Percentiles rank a stretch among this genome's conserved stretches.
phyloP scores from a whole-genome alignment of 2,113 vertebrate genomes.

The Proterorhinus semilunaris region DNA sequence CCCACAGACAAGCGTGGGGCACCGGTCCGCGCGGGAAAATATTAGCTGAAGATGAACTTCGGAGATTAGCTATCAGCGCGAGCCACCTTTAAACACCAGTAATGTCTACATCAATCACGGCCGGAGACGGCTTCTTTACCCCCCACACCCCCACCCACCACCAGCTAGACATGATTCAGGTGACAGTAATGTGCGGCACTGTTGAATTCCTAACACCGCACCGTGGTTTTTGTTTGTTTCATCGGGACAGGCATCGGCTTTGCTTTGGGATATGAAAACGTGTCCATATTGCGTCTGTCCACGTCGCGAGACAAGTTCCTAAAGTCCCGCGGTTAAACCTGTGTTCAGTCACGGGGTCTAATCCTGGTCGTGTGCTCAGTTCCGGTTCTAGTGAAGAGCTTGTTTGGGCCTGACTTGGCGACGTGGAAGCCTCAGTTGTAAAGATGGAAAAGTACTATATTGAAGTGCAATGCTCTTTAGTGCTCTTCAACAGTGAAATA shows the following conservation, averaged over 20 bases:
- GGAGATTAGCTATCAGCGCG: slow-evolving; percentile 58
- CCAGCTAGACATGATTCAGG: slow-evolving; percentile 38
- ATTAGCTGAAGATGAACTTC: slow-evolving; percentile 55
- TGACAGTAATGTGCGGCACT: slow-evolving; percentile 46
- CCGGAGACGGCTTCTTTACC: slow-evolving; percentile 1
- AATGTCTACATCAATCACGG: slow-evolving; percentile 53
- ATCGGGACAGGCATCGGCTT: slow-evolving; percentile 20
- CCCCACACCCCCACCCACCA: too few relatives aligned
- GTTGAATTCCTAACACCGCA: slow-evolving; percentile 28
- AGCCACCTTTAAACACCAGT: slow-evolving; percentile 51
- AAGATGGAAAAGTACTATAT: too few relatives aligned
- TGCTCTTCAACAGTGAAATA: neutral
- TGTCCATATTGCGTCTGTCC: neutral
- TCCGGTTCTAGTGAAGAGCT: neutral
- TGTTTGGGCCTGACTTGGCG: neutral
- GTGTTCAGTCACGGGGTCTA: neutral
- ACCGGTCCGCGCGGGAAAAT: slow-evolving; percentile 38
- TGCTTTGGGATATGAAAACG: slow-evolving; percentile 5
- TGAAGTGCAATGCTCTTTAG: neutral
- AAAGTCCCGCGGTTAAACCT: neutral
- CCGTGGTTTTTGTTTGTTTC: slow-evolving; percentile 38
- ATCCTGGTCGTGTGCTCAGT: neutral
- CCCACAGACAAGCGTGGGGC: slow-evolving; percentile 32
- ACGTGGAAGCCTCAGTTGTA: too few relatives aligned
- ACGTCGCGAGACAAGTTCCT: neutral